Conservation (phyloP, 2,888 invertebrate species). For the Muscina levida region DNA sequence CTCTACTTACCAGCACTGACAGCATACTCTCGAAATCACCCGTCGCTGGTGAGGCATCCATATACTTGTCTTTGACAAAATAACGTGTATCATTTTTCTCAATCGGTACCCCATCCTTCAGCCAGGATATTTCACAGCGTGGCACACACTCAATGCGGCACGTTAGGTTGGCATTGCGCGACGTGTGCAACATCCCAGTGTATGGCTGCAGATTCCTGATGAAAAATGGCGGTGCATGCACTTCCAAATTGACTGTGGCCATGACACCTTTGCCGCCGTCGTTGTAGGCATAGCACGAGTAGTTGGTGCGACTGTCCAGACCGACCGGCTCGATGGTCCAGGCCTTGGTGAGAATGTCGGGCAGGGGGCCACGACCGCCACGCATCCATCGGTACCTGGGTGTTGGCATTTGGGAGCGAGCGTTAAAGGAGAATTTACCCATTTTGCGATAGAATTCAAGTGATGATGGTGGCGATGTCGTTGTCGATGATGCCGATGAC, state of each 20-base stretch:
- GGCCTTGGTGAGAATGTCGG: slow-evolving; percentile 86
- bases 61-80: slow-evolving; percentile 84
- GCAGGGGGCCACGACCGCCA: slow-evolving; percentile 83
- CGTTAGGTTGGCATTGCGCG: slow-evolving; percentile 87
- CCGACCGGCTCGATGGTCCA: slow-evolving; percentile 92
- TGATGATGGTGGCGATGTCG: slow-evolving; percentile 64
- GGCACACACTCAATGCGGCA: slow-evolving; percentile 95
- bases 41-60: slow-evolving; percentile 87
- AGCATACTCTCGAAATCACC: slow-evolving; percentile 94
- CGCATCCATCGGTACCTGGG: slow-evolving; percentile 89
- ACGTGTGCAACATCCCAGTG: slow-evolving; percentile 89
- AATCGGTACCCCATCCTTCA: slow-evolving; percentile 88
- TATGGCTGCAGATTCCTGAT: slow-evolving; percentile 91
- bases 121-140: slow-evolving; percentile 91
- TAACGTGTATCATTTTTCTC: slow-evolving; percentile 82
- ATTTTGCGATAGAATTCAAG: slow-evolving; percentile 75
- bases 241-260: slow-evolving; percentile 86
- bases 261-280: slow-evolving; percentile 89
- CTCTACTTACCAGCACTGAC: slow-evolving; percentile 88
- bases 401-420: slow-evolving; percentile 76
- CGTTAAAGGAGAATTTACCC: slow-evolving; percentile 76
- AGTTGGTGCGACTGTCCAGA: slow-evolving; percentile 92
- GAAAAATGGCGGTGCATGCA: slow-evolving; percentile 92
- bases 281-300: slow-evolving; percentile 92
- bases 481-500: slow-evolving; percentile 53